Percentiles rank a stretch among this genome's conserved stretches.
Conservation (phyloP, 2,888 invertebrate genomes). For the Limenitis camilla region DNA sequence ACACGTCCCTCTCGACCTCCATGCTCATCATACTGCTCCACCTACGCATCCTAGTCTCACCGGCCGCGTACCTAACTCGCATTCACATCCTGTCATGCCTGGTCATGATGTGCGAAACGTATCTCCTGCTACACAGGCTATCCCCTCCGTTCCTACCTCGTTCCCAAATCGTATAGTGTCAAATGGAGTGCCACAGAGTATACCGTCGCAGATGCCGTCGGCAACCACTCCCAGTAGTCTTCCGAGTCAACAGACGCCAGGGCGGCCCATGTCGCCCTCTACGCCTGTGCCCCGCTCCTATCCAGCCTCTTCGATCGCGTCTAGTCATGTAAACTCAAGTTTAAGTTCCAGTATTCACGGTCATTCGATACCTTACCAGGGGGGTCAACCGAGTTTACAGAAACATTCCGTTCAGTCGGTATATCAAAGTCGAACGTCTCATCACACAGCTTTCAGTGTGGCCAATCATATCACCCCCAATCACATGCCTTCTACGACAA, state of each 20-base stretch:
- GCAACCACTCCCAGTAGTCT: slow-evolving; percentile 56
- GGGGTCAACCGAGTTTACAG: slow-evolving; percentile 63
- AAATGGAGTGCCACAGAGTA: slow-evolving; percentile 42
- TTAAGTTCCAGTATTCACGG: slow-evolving; percentile 63
- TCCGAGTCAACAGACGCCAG: slow-evolving; percentile 57
- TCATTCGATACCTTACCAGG: slow-evolving; percentile 62
- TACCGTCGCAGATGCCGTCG: slow-evolving; percentile 46
- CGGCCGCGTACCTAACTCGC: slow-evolving; percentile 46
- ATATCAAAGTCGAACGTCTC: slow-evolving; percentile 58
- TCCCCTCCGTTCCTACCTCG: slow-evolving; percentile 59
- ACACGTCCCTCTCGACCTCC: slow-evolving; percentile 56
- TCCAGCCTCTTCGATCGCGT: slow-evolving; percentile 61
- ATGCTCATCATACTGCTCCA: slow-evolving; percentile 49
- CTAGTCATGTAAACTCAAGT: slow-evolving; percentile 71
- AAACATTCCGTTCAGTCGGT: slow-evolving; percentile 68
- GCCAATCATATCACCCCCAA: slow-evolving; percentile 67
- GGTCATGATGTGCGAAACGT: slow-evolving; percentile 52
- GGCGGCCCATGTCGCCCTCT: slow-evolving; percentile 52
- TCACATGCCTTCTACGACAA: slow-evolving; percentile 69
- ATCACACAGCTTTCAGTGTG: slow-evolving; percentile 60
- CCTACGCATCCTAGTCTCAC: slow-evolving; percentile 47
- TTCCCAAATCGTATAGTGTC: slow-evolving; percentile 46
- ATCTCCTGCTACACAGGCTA: slow-evolving; percentile 35
- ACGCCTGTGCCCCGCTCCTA: slow-evolving; percentile 57
- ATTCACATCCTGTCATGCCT: slow-evolving; percentile 51